A percentile compares a stretch with the other conserved stretches of the same genome.
Conservation (phyloP, 2,113 vertebrate genomes). For the Mustelus asterias region DNA sequence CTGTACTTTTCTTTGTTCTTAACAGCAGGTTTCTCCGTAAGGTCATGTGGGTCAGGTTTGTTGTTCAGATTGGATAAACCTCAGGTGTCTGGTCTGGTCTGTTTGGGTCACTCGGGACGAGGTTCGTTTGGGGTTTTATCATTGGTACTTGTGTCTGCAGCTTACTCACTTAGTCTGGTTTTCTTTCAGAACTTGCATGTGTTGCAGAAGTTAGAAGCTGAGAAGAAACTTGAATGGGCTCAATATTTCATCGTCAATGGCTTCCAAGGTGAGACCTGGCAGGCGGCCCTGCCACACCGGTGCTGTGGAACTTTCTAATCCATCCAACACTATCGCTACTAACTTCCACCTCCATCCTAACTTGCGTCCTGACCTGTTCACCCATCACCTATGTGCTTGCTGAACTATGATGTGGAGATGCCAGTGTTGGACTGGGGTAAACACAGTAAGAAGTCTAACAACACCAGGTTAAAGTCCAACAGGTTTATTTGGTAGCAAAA, state of each 20-base stretch:
- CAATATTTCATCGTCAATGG: slow-evolving; percentile 73
- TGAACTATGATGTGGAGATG: too few species aligned
- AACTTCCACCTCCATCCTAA: background rate
- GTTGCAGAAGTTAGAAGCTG: slow-evolving; percentile 70
- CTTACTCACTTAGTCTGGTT: background rate
- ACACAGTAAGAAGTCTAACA: too few species aligned
- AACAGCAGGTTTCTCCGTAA: background rate
- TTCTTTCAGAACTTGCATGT: slow-evolving; percentile 69
- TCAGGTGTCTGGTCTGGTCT: background rate
- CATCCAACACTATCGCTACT: background rate
- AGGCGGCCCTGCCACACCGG: background rate
- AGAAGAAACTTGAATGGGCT: slow-evolving; percentile 73
- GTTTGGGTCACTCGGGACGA: background rate
- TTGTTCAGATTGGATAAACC: background rate
- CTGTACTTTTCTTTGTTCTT: too few species aligned
- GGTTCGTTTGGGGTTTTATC: background rate
- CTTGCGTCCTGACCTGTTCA: too few species aligned
- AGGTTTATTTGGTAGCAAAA: too few species aligned
- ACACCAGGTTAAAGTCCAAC: too few species aligned
- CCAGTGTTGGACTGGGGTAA: too few species aligned
- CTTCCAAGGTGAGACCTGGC: slow-evolving; percentile 67
- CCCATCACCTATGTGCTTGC: too few species aligned
- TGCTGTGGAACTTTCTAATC: background rate
- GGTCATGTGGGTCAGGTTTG: too few species aligned
- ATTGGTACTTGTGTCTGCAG: background rate